These are phyloP conservation scores for Enteromius thamalakanensis DNA, from an alignment of 2,797 vertebrate species.

Conservation along the genomic window DNA sequence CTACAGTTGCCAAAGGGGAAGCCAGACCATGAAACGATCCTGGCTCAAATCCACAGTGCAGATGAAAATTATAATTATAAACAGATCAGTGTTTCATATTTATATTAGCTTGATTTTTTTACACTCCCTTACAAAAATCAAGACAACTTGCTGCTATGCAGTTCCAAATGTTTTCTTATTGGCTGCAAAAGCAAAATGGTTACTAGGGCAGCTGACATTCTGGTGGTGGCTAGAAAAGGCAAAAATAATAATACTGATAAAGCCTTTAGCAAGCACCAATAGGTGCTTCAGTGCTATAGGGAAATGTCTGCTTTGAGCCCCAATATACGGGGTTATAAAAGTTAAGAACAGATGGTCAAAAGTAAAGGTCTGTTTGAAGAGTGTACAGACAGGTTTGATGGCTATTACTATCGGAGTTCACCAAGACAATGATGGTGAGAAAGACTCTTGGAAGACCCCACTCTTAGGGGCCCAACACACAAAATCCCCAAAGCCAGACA, in stretches of 20 bases:
- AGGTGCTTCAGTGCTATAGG: conserved; percentile 4
- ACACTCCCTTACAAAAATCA: background rate
- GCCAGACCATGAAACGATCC: conserved; percentile 32
- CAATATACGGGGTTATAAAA: conserved; percentile 28
- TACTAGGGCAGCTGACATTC: background rate
- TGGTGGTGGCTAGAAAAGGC: background rate
- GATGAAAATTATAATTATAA: conserved; percentile 31
- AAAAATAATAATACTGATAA: conserved; percentile 7
- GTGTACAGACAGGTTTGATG: conserved; percentile 45
- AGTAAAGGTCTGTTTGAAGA: conserved; percentile 29
- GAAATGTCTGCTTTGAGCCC: conserved; percentile 8
- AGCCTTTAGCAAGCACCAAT: background rate
- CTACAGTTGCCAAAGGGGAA: conserved; percentile 37
- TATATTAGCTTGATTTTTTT: conserved; percentile 1
- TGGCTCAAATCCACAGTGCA: conserved; percentile 33
- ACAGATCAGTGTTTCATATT: conserved; percentile 13
- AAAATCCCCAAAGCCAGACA: conserved; percentile 35
- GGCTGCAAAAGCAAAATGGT: background rate
- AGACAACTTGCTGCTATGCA: background rate
- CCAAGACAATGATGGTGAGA: conserved; percentile 37
- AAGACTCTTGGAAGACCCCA: conserved; percentile 10
- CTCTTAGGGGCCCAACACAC: conserved; percentile 18
- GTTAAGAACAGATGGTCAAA: conserved; percentile 24
- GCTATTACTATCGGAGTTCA: conserved; percentile 39
- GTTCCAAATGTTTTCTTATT: background rate